Conservation (phyloP, 2,113 vertebrate genomes). For the Ptilonorhynchus violaceus region DNA sequence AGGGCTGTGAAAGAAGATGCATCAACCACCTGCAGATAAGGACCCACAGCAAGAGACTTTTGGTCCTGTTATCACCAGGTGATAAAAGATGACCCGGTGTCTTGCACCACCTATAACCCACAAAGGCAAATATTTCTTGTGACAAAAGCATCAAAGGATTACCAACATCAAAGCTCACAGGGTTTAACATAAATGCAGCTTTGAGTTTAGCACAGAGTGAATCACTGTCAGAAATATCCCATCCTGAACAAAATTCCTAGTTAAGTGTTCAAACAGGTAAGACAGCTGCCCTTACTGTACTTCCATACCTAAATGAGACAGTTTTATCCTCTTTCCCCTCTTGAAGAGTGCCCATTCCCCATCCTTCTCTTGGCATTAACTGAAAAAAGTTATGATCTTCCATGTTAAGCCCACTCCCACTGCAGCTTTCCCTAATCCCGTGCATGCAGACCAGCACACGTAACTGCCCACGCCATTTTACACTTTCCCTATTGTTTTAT, state of each 20-base stretch:
- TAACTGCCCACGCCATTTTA: not conserved
- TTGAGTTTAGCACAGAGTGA: not conserved
- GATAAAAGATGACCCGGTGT: no score
- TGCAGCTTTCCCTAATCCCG: not conserved
- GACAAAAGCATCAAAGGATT: not conserved
- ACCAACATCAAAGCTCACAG: not conserved
- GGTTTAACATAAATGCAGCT: not conserved
- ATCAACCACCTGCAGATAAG: not conserved
- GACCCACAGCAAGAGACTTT: not conserved
- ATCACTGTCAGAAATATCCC: not conserved
- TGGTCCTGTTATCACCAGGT: not conserved
- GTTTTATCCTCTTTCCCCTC: not conserved
- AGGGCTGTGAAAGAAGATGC: not conserved
- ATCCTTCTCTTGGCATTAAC: not conserved
- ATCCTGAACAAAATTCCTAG: not conserved
- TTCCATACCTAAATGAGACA: not conserved
- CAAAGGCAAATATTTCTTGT: not conserved
- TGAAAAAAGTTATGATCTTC: not conserved
- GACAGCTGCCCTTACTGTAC: not conserved
- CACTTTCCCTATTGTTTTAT: not conserved
- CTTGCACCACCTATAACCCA: not conserved
- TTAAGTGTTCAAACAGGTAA: not conserved
- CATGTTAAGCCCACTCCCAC: not conserved
- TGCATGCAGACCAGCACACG: not conserved
- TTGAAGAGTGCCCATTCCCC: not conserved